Base-by-base conservation (phyloP, 2,797 vertebrate genomes). In the Melanotaenia parkinsoni region DNA sequence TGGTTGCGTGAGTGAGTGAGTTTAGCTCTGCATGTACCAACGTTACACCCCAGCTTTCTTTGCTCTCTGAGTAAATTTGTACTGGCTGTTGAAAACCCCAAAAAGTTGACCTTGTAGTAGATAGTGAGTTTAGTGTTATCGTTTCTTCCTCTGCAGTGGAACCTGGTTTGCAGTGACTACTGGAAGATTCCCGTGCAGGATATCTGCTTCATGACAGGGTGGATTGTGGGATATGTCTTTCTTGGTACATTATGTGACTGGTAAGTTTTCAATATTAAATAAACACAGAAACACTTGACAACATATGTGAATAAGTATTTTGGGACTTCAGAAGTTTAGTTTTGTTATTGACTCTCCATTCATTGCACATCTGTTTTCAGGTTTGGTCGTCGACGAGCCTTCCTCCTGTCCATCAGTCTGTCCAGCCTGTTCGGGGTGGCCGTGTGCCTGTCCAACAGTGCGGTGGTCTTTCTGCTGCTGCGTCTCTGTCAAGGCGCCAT, bases 151-250 rank as follows among this genome's bases (percentile, higher is more conserved):
- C 40, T 73, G 69, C 90, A 97, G 97, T 97, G 97, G 97, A 89
- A 96, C 83, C 87, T 98, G 32, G 95, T 97, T 63, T 97, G 97
- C 69, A 51, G 77, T 0, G 79, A 95, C 0, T 89, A 91, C 84
- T 97, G 96, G 97, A 96, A 95, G 90, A 94, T 96, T 83, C 96
- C 96, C 0, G 74, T 96, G 67, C 96, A 97, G 63, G 95, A 95
- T 54, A 92, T 94, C 77, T 95, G 95, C 61, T 95, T 96, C 88
- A 93, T 96, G 91, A 90, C 92, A 30, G 96, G 97, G 63, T 96
- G 96, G 95, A 86, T 93, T 4, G 50, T 95, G 71, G 96, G 97
- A 63, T 97, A 94, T 40, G 13, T 96, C 47, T 22, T 93, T 1
- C 86, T 96, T 0, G 96, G 97, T 5, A 77, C 92, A 2, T 64